Conservation (phyloP, 2,797 vertebrate genomes). For the Hipposideros larvatus region DNA sequence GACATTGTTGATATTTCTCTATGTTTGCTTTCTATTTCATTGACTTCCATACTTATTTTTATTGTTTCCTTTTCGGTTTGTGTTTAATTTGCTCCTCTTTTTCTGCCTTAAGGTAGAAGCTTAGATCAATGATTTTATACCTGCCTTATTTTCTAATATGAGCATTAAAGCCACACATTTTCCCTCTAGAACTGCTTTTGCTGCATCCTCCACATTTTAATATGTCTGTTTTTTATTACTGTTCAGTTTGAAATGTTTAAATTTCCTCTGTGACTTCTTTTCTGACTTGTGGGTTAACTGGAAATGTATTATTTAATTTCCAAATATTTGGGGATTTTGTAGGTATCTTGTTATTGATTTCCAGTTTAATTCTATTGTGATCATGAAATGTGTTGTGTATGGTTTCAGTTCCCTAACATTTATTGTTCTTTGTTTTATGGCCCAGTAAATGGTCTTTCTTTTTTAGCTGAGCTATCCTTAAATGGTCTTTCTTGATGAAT, state of each 20-base stretch:
- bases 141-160: neutral
- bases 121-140: neutral
- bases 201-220: neutral
- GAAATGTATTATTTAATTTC: neutral
- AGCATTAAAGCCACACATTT: slow-evolving; percentile 13
- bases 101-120: neutral
- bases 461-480: too few relatives aligned
- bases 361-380: neutral
- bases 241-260: slow-evolving; percentile 2
- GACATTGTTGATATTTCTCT: neutral
- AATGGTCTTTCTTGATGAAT: neutral
- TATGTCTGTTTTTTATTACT: neutral
- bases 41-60: neutral
- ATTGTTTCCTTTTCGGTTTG: neutral
- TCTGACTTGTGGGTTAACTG: neutral
- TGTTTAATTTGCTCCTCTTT: neutral
- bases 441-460: neutral
- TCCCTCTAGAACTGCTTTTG: neutral
- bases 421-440: neutral
- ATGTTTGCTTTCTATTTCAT: neutral
- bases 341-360: neutral
- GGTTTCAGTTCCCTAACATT: slow-evolving; percentile 18
- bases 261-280: slow-evolving; percentile 1
- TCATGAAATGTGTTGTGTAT: neutral
- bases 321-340: neutral